These are phyloP conservation scores for Uromys caudimaculatus DNA, from an alignment of 2,797 vertebrate genomes.

Conservation along the genomic window DNA sequence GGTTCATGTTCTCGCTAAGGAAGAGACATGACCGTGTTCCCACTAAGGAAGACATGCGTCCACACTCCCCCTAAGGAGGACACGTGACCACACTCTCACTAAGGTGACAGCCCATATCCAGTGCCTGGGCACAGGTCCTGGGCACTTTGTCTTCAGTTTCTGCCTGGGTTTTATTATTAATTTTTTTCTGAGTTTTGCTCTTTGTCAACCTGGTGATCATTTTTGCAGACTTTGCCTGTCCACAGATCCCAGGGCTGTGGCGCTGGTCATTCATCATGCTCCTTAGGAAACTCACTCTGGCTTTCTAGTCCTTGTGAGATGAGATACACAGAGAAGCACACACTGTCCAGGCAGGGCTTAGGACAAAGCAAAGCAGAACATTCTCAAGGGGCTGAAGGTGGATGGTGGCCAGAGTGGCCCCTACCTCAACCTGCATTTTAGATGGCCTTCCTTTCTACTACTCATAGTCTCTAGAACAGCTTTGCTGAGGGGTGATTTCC, in stretches of 20 bases:
- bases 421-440: neutral
- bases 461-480: neutral
- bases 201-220: neutral
- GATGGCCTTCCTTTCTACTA: neutral
- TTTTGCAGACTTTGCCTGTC: neutral
- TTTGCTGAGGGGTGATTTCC: neutral
- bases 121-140: neutral
- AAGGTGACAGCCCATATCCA: neutral
- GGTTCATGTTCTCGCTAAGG: too few relatives aligned
- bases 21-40: too few relatives aligned
- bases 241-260: neutral
- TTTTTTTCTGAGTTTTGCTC: neutral
- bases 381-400: neutral
- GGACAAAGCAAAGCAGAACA: neutral
- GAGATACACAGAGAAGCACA: neutral
- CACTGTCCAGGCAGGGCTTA: too few relatives aligned
- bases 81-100: neutral
- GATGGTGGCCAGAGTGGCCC: neutral
- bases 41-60: neutral
- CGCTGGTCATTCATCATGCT: too few relatives aligned
- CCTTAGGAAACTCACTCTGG: neutral
- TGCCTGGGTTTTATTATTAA: neutral
- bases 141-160: neutral
- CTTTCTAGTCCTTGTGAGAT: neutral
- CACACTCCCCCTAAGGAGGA: too few relatives aligned